phyloP scores from a whole-genome alignment of 1,140 invertebrate species.

The Saccostrea glomerata region DNA sequence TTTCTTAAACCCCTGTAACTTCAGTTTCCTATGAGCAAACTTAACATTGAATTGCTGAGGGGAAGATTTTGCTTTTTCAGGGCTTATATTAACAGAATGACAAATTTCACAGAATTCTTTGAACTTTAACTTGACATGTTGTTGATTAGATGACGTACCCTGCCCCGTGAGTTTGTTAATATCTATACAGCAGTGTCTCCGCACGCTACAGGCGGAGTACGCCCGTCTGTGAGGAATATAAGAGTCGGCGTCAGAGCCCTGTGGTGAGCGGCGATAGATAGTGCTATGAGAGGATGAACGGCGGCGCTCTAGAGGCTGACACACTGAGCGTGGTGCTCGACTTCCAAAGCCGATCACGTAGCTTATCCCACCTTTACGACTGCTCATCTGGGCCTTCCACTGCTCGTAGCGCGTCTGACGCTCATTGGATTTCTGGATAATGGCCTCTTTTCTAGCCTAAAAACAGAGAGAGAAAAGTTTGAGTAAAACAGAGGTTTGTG shows the following conservation, averaged over 20 bases:
- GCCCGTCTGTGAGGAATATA: conserved; percentile 75
- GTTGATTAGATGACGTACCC: conserved; percentile 41
- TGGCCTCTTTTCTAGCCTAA: conserved; percentile 72
- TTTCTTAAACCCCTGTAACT: conserved; percentile 4
- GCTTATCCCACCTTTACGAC: conserved; percentile 73
- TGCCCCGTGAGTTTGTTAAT: conserved; percentile 69
- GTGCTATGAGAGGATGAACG: conserved; percentile 76
- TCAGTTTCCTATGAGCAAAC: conserved; percentile 18
- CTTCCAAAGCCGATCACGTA: conserved; percentile 74
- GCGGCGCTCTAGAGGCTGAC: conserved; percentile 72
- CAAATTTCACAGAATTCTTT: conserved; percentile 30
- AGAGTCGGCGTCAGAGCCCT: conserved; percentile 74
- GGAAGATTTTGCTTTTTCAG: not conserved
- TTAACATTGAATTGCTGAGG: not conserved
- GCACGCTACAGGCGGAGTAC: conserved; percentile 75
- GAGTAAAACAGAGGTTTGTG: not conserved
- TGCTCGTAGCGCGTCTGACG: conserved; percentile 74
- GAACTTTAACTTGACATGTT: conserved; percentile 34
- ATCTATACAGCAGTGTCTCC: conserved; percentile 76
- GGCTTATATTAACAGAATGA: not conserved
- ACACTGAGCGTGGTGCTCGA: conserved; percentile 75
- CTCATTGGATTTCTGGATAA: conserved; percentile 71
- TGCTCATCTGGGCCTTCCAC: conserved; percentile 68
- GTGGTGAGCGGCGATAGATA: conserved; percentile 72
- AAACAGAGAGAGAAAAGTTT: conserved; percentile 45